A percentile compares a stretch with the other conserved stretches of the same genome.
phyloP scores from a whole-genome alignment of 1,140 invertebrate genomes.

The Trichonephila clavipes region DNA sequence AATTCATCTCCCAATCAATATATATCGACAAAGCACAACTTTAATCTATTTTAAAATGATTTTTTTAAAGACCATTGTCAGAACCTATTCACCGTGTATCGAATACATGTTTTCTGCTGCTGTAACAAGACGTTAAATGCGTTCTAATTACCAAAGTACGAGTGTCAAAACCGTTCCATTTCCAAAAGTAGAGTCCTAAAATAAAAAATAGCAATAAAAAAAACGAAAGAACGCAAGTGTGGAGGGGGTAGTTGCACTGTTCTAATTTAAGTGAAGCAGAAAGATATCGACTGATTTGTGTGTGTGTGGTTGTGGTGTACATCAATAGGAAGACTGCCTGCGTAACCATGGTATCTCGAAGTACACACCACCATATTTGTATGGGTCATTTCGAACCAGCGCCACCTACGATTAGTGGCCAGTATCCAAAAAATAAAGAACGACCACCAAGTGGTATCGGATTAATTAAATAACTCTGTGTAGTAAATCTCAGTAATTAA shows the following conservation, averaged over 20 bases:
- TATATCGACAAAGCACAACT: too few relatives aligned
- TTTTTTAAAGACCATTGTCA: too few relatives aligned
- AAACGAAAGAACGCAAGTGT: not conserved
- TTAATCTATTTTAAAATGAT: too few relatives aligned
- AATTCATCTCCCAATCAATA: too few relatives aligned
- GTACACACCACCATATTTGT: constrained; percentile 2
- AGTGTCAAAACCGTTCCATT: constrained; percentile 17
- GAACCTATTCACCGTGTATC: too few relatives aligned
- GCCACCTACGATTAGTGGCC: not conserved
- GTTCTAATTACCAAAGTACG: constrained; percentile 12
- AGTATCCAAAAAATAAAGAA: constrained; percentile 26
- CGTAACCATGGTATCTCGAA: constrained; percentile 22
- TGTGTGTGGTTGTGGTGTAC: constrained; percentile 1
- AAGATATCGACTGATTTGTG: constrained; percentile 50
- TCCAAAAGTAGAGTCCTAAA: constrained; percentile 1
- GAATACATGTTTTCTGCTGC: not conserved
- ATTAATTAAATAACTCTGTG: constrained; percentile 35
- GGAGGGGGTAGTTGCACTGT: not conserved
- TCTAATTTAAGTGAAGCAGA: constrained; percentile 60
- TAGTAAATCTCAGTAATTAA: constrained; percentile 48
- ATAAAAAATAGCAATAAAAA: not conserved
- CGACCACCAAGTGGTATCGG: not conserved
- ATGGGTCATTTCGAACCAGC: constrained; percentile 21
- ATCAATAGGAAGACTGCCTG: not conserved
- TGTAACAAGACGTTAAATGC: not conserved